Evolutionary conservation across 2,797 vertebrate species (phyloP), one percentile per base, ranked within the genome.

Genomic region (Apodemus agrarius): DNA sequence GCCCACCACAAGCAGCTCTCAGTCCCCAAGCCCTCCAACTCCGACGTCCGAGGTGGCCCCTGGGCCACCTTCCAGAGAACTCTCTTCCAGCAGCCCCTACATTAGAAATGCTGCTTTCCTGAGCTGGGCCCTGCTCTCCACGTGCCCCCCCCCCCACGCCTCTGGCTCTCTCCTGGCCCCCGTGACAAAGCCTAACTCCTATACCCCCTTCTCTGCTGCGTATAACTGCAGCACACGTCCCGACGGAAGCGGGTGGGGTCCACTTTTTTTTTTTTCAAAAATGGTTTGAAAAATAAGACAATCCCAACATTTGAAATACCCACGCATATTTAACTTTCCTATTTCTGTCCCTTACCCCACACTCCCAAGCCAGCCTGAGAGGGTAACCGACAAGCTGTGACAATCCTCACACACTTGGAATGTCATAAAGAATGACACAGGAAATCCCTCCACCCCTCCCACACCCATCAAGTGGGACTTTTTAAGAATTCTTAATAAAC

Each of bases 401-500:
- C n/a, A 40, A 69, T 13, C 61, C 52, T 76, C 49, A 74, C 81
- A 74, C 29, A 69, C 57, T 16, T 84, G 63, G 16, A 79, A 92
- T 13, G 61, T 13, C 61, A 63, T 43, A 0, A 61, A n/a, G 14
- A 14, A 63, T 26, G 43, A 16, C 43, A 26, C n/a, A 5, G 22
- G 29, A 83, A 69, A 61, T 21, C 12, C 10, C 7, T 22, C 17
- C 11, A 76, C 40, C 59, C 40, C 40, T 13, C 17, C 26, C 40
- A 12, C 29, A 1, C n/a, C 81, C 4, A 22, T 72, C 4, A 90
- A 46, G 34, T 37, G 49, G 34, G 78, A 92, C 54, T 72, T 4
- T 90, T 21, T 9, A 22, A 65, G 40, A 88, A 76, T 54, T 95
- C 54, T 67, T n/a, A 85, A 85, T 59, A 88, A 93, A 90, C 17